These are phyloP conservation scores for Hydropotes inermis DNA, from an alignment of 2,113 vertebrate genomes.

Conservation along the genomic window DNA sequence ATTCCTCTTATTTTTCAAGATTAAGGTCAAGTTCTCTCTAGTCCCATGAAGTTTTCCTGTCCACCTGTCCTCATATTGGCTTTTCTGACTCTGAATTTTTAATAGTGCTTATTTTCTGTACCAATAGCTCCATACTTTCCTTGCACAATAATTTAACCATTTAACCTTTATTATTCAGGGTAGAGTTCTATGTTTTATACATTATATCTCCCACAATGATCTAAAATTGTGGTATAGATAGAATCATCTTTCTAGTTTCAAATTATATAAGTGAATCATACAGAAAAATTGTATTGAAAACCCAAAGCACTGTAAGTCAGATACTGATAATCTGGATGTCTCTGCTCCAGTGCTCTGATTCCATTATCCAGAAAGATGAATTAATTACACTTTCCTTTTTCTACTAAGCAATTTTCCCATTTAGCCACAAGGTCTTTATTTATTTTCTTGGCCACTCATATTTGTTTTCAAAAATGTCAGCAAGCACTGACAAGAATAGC, in stretches of 20 bases:
- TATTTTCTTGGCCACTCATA: background rate
- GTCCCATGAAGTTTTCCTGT: background rate
- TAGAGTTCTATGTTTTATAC: background rate
- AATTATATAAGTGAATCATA: background rate
- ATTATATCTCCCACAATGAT: background rate
- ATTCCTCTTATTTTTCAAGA: background rate
- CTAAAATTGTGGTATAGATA: background rate
- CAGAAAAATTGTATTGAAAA: background rate
- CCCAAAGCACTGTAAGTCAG: background rate
- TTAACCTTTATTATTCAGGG: background rate
- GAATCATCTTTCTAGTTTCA: background rate
- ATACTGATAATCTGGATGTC: background rate
- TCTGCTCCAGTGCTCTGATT: background rate
- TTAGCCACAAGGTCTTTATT: background rate
- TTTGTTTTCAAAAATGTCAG: background rate
- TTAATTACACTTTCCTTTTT: background rate
- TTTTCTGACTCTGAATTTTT: conserved; percentile 11
- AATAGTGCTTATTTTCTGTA: background rate
- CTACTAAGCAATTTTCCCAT: background rate
- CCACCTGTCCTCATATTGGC: background rate
- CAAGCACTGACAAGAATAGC: background rate
- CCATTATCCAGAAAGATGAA: background rate
- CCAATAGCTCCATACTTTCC: background rate
- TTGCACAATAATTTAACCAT: conserved; percentile 5
- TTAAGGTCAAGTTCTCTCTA: background rate